phyloP scores from a whole-genome alignment of 1,140 invertebrate genomes.

The Holcopasites calliopsidis region DNA sequence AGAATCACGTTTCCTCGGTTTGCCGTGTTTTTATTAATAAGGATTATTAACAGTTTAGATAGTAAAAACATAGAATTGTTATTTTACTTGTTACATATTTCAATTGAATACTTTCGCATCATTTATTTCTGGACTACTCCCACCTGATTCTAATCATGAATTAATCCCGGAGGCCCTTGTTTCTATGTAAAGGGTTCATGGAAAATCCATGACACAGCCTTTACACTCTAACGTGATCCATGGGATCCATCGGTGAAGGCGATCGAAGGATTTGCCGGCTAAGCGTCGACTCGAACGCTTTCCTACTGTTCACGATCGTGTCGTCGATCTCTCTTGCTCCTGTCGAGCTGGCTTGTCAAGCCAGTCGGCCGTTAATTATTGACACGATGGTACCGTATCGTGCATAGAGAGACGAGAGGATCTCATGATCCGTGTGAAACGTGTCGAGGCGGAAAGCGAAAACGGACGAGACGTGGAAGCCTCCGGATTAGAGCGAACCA shows the following conservation, averaged over 20 bases:
- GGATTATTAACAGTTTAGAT: too few species aligned
- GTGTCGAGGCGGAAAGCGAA: constrained; percentile 19
- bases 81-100: too few species aligned
- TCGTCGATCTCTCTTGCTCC: constrained; percentile 8
- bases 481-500: constrained; percentile 21
- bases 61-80: too few species aligned
- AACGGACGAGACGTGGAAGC: constrained; percentile 12
- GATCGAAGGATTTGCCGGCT: constrained; percentile 6
- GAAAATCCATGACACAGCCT: neutral
- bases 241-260: neutral
- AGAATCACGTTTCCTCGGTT: neutral
- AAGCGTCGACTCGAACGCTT: neutral
- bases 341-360: constrained; percentile 40
- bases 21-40: neutral
- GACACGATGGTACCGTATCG: constrained; percentile 54
- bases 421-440: constrained; percentile 44
- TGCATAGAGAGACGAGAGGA: constrained; percentile 35
- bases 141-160: neutral
- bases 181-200: neutral
- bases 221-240: too few species aligned
- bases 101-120: too few species aligned
- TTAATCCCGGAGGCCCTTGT: neutral
- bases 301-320: constrained; percentile 12
- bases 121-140: too few species aligned
- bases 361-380: constrained; percentile 69